These are phyloP conservation scores for Alethe diademata DNA, from an alignment of 2,113 vertebrate genomes.

Conservation along the genomic window DNA sequence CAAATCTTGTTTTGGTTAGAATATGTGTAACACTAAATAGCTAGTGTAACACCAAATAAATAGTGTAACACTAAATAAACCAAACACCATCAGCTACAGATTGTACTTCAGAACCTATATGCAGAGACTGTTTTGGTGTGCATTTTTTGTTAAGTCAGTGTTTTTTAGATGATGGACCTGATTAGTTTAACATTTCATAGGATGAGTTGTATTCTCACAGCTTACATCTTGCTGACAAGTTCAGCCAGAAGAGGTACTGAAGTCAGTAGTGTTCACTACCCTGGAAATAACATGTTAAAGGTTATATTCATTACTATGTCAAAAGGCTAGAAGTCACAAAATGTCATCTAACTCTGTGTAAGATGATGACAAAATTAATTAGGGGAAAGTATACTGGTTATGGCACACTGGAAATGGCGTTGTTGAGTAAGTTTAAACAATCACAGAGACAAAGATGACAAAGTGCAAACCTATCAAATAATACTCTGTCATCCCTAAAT, in stretches of 20 bases:
- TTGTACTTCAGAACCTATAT: not conserved
- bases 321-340: constrained; percentile 29
- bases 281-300: constrained; percentile 36
- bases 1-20: not conserved
- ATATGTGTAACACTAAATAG: not conserved
- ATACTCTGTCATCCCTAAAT: not conserved
- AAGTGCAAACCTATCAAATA: not conserved
- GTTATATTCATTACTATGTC: constrained; percentile 46
- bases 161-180: not conserved
- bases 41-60: not conserved
- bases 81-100: not conserved
- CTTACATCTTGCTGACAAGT: not conserved
- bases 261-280: not conserved
- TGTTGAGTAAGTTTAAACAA: not conserved
- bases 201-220: not conserved
- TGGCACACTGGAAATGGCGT: not conserved
- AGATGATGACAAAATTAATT: constrained; percentile 43
- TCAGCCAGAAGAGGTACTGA: not conserved
- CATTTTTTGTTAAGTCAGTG: not conserved
- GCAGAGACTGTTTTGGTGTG: not conserved
- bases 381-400: not conserved
- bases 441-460: not conserved
- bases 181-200: not conserved
- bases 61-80: not conserved
- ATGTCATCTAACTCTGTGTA: not conserved